phyloP scores from a whole-genome alignment of 37 sponge, comb jelly and placozoan genomes.

The Hexactinellida sp. region DNA sequence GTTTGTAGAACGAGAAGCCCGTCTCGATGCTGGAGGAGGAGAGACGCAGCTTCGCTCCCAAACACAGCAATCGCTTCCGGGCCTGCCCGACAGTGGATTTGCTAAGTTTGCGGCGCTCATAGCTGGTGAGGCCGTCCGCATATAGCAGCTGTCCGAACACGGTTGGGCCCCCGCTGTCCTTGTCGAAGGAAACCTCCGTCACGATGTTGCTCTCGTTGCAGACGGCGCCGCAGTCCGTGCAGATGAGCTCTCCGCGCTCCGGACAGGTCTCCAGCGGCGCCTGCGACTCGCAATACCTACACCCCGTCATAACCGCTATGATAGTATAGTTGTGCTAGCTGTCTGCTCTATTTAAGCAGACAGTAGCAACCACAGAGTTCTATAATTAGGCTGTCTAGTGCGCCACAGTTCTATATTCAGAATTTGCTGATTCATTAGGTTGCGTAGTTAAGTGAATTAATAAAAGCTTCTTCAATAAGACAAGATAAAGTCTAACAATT shows the following conservation, averaged over 20 bases:
- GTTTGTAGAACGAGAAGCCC: slow-evolving; percentile 90
- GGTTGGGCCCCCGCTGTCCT: slow-evolving; percentile 62
- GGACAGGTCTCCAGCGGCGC: not conserved
- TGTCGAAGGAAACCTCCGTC: slow-evolving; percentile 71
- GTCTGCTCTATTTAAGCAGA: too few species aligned
- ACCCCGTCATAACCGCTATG: not conserved
- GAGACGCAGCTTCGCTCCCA: slow-evolving; percentile 70
- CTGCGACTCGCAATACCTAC: not conserved
- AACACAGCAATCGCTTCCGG: slow-evolving; percentile 42
- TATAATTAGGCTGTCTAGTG: too few species aligned
- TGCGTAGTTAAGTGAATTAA: too few species aligned
- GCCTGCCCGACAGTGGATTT: slow-evolving; percentile 24
- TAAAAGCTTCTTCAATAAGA: too few species aligned
- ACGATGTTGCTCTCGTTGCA: slow-evolving; percentile 90
- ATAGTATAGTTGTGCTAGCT: too few species aligned
- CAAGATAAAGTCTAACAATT: too few species aligned
- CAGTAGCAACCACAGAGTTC: too few species aligned
- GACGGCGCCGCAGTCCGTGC: slow-evolving; percentile 90
- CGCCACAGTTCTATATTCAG: too few species aligned
- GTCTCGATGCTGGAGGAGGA: slow-evolving; percentile 90
- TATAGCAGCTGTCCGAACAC: slow-evolving; percentile 86
- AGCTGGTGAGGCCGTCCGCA: slow-evolving; percentile 49
- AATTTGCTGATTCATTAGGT: too few species aligned
- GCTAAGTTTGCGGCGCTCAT: not conserved
- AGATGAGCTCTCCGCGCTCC: slow-evolving; percentile 85